A percentile compares a stretch with the other conserved stretches of the same genome.
Conservation (phyloP, 2,888 invertebrate genomes). For the Dromius quadrimaculatus region DNA sequence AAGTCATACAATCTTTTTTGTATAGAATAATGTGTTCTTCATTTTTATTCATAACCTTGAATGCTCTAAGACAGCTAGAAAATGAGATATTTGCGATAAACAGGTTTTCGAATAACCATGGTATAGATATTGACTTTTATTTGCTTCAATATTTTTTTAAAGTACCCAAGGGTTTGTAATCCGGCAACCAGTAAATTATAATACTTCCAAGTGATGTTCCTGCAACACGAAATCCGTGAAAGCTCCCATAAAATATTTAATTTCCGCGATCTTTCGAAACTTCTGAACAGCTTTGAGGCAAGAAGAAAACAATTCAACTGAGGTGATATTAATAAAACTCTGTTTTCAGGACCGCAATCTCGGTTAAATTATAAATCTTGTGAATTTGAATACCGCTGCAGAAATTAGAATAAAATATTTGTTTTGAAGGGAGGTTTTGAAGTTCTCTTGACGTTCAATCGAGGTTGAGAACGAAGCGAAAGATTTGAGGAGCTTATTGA, state of each 20-base stretch:
- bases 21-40: too few relatives aligned
- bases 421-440: constrained; percentile 16
- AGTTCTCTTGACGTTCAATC: constrained; percentile 7
- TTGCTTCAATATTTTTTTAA: too few relatives aligned
- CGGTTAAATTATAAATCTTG: constrained; percentile 44
- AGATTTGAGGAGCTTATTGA: too few relatives aligned
- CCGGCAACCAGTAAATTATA: constrained; percentile 27
- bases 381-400: constrained; percentile 40
- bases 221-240: constrained; percentile 4
- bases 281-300: background rate
- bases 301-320: background rate
- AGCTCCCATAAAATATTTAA: constrained; percentile 29
- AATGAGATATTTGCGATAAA: too few relatives aligned
- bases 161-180: too few relatives aligned
- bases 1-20: too few relatives aligned
- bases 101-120: too few relatives aligned
- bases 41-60: too few relatives aligned
- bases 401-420: constrained; percentile 45
- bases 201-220: constrained; percentile 10
- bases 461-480: background rate
- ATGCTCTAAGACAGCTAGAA: too few relatives aligned
- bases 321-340: constrained; percentile 42
- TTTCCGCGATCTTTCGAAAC: constrained; percentile 19
- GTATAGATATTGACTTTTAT: too few relatives aligned
- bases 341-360: constrained; percentile 17